Base-by-base conservation (phyloP, 2,888 invertebrate species). In the Mythimna impura region DNA sequence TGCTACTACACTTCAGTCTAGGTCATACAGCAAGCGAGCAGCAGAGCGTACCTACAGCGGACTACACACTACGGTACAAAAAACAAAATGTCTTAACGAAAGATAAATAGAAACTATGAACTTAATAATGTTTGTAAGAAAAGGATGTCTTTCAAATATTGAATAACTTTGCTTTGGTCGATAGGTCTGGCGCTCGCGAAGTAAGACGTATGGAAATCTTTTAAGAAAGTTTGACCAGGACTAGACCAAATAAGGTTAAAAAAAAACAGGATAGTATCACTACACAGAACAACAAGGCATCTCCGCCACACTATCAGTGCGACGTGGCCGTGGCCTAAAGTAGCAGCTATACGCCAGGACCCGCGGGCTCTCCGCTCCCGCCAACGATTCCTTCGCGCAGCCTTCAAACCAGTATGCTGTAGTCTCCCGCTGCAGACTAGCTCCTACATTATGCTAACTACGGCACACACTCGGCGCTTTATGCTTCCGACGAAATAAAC, bases 361-460 rank as follows among this genome's bases (percentile, higher is more conserved):
- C 58, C 60, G 73, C 73, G 25, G 43, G 61, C 30, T 36, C 36
- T 47, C 54, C 54, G 22, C 36, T 47, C 30, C 55, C 43, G 20
- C 36, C 47, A 25, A 47, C 70, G 52, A 43, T 1, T 25, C 22
- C 50, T 25, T 34, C 50, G 8, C 30, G 47, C 61, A 50, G 55
- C 6, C 71, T 61, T 17, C 55, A 10, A 57, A 52, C 25, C 78
- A 61, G 66, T 50, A 47, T 40, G 55, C 79, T 57, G 60, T 57
- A 54, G 60, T 54, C 52, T 47, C 52, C 40, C 34, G 4, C 64
- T 57, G 64, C 25, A 66, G 36, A 66, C 78, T 66, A 77, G 66
- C 80, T 72, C 40, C 83, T 85, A 73, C 86, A 81, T 86, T 86
- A 83, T 81, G 86, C 73, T 83, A 86, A 83, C 86, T 80, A 77